These are phyloP conservation scores for Paraescarpia echinospica DNA, from an alignment of 1,140 invertebrate species.

Conservation along the genomic window DNA sequence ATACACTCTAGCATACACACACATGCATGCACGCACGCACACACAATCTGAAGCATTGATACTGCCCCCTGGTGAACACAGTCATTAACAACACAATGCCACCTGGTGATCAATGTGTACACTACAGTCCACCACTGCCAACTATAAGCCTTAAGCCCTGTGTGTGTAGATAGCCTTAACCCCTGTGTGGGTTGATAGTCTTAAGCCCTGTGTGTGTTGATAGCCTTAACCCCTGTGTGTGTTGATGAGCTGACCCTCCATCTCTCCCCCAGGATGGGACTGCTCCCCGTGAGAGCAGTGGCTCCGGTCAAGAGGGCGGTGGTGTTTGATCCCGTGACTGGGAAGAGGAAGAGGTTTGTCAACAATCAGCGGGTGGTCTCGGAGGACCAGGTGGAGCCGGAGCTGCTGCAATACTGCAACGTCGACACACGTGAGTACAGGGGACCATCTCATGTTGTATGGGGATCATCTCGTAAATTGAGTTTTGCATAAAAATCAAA, in stretches of 20 bases:
- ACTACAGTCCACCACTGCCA: no score
- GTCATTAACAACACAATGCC: no score
- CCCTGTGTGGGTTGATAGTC: no score
- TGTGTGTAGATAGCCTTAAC: no score
- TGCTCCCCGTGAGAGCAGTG: not conserved
- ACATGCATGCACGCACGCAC: not conserved
- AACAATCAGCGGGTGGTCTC: not conserved
- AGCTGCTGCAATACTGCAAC: not conserved
- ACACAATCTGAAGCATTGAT: no score
- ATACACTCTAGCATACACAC: not conserved
- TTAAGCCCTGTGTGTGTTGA: no score
- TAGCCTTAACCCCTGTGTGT: no score
- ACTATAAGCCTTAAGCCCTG: no score
- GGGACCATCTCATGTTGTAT: not conserved
- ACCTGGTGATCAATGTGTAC: no score
- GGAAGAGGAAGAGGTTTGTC: not conserved
- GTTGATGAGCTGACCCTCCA: not conserved
- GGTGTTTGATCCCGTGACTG: not conserved
- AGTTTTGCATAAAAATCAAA: no score
- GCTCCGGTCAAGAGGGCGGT: not conserved
- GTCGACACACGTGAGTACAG: not conserved
- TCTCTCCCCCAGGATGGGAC: not conserved
- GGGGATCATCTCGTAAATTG: not conserved
- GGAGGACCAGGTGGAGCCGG: not conserved
- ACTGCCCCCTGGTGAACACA: no score